These are phyloP conservation scores for Dendronephthya gigantea DNA, from an alignment of 64 coral and sea anemone species.

Conservation along the genomic window DNA sequence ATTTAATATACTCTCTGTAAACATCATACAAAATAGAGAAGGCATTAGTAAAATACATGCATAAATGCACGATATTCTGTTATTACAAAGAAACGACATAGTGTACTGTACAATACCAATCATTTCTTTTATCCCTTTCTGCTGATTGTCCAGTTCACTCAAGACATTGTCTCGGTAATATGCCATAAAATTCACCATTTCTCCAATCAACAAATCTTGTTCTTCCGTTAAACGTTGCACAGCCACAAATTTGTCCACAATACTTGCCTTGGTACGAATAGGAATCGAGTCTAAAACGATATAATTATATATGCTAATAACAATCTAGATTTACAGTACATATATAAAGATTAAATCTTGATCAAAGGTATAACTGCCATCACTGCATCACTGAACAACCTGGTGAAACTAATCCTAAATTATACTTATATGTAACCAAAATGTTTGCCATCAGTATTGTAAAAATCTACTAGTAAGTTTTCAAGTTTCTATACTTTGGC, in stretches of 20 bases:
- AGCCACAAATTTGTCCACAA: background rate
- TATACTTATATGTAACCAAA: too few relatives aligned
- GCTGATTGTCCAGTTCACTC: background rate
- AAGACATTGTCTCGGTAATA: background rate
- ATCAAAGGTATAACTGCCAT: too few relatives aligned
- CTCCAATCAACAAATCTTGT: background rate
- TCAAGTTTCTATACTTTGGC: too few relatives aligned
- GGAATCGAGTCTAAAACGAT: background rate
- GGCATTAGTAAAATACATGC: background rate
- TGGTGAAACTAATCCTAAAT: too few relatives aligned
- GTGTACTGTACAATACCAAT: background rate
- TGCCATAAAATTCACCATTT: background rate
- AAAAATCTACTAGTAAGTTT: too few relatives aligned
- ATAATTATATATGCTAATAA: background rate
- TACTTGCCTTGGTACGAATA: background rate
- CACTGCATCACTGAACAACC: too few relatives aligned
- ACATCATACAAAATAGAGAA: background rate
- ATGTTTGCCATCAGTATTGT: too few relatives aligned
- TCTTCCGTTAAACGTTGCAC: background rate
- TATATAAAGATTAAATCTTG: too few relatives aligned
- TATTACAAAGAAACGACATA: background rate
- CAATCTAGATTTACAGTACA: background rate
- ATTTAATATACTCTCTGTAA: background rate
- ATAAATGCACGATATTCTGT: background rate
- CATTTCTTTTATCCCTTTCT: background rate